Conservation (phyloP, 2,797 vertebrate genomes). For the Falco rusticolus region DNA sequence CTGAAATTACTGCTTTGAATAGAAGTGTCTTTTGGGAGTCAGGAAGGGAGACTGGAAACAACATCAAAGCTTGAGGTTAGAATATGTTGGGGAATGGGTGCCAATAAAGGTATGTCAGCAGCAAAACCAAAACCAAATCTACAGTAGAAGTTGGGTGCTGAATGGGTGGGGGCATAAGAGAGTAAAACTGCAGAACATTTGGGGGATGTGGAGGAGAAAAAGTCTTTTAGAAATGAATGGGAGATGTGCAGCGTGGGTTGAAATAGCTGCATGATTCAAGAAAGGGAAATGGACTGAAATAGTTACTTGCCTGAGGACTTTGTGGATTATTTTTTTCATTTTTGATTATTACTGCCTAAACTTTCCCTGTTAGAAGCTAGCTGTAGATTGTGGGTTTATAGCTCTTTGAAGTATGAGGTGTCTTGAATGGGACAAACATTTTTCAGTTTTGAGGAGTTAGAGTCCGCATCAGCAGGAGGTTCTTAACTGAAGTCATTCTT, state of each 20-base stretch:
- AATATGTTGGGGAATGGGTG: slow-evolving; percentile 59
- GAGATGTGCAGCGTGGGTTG: slow-evolving; percentile 19
- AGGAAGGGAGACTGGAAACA: slow-evolving; percentile 58
- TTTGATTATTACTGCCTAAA: not conserved
- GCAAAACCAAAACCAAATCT: slow-evolving; percentile 64
- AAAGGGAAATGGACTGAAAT: slow-evolving; percentile 12
- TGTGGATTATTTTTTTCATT: not conserved
- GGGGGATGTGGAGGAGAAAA: slow-evolving; percentile 28
- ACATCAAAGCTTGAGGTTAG: slow-evolving; percentile 73
- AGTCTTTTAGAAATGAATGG: slow-evolving; percentile 31
- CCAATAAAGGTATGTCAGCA: slow-evolving; percentile 63
- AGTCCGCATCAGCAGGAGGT: not conserved
- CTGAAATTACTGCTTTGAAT: slow-evolving; percentile 69
- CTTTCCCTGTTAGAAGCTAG: not conserved
- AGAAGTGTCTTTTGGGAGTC: slow-evolving; percentile 68
- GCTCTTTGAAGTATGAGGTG: not conserved
- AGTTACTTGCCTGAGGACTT: slow-evolving; percentile 37
- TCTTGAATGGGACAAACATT: not conserved
- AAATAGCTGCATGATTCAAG: not conserved
- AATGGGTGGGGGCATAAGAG: not conserved
- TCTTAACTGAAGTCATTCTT: not conserved
- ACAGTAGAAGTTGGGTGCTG: slow-evolving; percentile 37
- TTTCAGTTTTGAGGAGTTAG: not conserved
- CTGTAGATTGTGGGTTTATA: not conserved
- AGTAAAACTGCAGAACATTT: not conserved